Base-by-base conservation (phyloP, 1,140 invertebrate genomes). In the Plectrocnemia conspersa region DNA sequence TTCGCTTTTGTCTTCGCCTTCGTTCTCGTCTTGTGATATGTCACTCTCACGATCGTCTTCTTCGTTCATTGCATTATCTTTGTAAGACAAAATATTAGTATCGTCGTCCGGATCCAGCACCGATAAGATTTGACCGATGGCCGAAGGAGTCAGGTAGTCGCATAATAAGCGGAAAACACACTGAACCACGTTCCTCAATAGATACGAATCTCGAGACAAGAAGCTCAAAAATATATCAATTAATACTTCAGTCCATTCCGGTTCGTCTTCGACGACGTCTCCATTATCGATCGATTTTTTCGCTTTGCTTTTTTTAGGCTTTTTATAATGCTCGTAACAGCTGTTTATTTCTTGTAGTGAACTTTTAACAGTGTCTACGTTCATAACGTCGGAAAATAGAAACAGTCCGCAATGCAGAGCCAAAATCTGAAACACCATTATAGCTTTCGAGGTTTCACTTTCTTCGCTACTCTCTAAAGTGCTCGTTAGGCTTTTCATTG, bases 211-310 rank as follows among this genome's bases (percentile, higher is more conserved):
- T 54, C 80, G 76, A 1, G 85, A 88, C 7, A 88, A 68, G 23
- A 88, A 74, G 24, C 83, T 87, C 15, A 90, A 64, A 25, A 91
- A 72, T 15, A 91, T 72, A 75, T 91, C 88, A 10, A 85, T 77
- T 35, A 89, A 76, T 1, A 91, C 87, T 73, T 89, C 85, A 47
- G 86, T 79, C 88, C 88, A 91, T 58, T 81, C 71, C 11, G 82
- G 83, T 66, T 88, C 84, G 32, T 77, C 72, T 25, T 71, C 64
- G 15, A 68, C 56, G 11, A 59, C 55, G 27, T 63, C 63, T 23
- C 32, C 60, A 54, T 65, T 52, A 63, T 54, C 55, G 24, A 71
- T 66, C 63, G 64, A 70, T 61, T 45, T 63, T 63, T 72, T 74
- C 60, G 63, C 64, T 3, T 53, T 56, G 18, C 63, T 65, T 10